Evolutionary conservation across 2,797 vertebrate genomes (phyloP), one percentile per base, ranked within the genome.

Genomic region (Chelon labrosus): DNA sequence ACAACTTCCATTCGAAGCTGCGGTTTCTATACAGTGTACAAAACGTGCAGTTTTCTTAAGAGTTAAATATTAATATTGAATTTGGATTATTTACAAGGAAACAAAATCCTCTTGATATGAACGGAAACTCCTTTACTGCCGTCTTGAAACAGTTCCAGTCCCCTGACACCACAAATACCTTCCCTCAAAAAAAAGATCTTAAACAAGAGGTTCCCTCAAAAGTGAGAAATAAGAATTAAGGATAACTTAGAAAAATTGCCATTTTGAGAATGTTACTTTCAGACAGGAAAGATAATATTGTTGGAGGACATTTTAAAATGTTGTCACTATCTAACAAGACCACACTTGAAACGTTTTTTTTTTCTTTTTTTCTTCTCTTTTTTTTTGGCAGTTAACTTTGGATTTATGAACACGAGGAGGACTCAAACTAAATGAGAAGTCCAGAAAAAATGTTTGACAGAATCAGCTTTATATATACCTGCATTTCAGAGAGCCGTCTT

Each of bases 11-110:
- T 73, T 58, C 56, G 58, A 90, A 91, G 88, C 80, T 74, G 79
- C 42, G 70, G 79, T 85, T 85, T 88, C 86, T 92, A 86, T 93
- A 94, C 91, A 94, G 91, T 93, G 91, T 94, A 94, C 90, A 94
- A 94, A 94, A 93, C 90, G 86, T 94, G 93, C 93, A 93, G 89
- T 90, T 90, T 74, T 65, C 74, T 80, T 65, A 82, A 83, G 88
- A 91, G 87, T 91, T 91, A 90, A 94, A 94, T 93, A 93, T 86
- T 80, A 90, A 89, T 89, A 88, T 89, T 91, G 85, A 81, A 88
- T 92, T 91, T 91, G 74, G 85, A 88, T 89, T 92, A 93, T 92
- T 86, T 92, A 92, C 91, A 94, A 79, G 80, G 89, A 85, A 91
- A 87, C 80, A 72, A 85, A 86, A 86, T 79, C 71, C 54, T 85